phyloP scores from a whole-genome alignment of 2,888 invertebrate species.

The Drosophila pullipes region DNA sequence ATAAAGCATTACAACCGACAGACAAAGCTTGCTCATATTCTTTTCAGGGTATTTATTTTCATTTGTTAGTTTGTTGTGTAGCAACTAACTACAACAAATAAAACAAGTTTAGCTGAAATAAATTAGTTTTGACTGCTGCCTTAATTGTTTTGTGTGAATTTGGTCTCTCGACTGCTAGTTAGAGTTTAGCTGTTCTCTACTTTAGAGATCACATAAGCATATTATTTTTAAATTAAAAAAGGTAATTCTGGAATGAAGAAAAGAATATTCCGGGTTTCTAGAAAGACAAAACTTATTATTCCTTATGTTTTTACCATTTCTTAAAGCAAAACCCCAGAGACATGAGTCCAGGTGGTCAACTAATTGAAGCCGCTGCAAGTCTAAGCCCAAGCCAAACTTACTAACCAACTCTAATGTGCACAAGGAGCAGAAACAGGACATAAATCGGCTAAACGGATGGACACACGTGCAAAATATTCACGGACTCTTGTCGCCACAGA shows the following conservation, averaged over 20 bases:
- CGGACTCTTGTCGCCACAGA: conserved; percentile 13
- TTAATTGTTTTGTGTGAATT: not conserved
- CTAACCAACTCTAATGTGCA: not conserved
- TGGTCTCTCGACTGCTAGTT: not conserved
- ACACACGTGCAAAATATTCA: not conserved
- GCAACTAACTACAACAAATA: not conserved
- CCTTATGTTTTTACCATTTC: not conserved
- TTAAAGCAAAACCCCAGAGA: not conserved
- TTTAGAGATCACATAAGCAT: not conserved
- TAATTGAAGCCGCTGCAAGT: not conserved
- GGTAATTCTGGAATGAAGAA: not conserved
- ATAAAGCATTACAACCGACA: not conserved
- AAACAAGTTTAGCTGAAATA: too few relatives aligned
- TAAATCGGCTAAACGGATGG: not conserved
- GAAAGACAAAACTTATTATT: not conserved
- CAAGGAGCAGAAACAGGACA: not conserved
- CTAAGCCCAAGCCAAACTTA: not conserved
- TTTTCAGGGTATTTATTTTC: not conserved
- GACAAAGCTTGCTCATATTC: not conserved
- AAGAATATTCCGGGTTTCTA: not conserved
- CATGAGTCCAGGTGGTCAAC: not conserved
- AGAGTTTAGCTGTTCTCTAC: not conserved
- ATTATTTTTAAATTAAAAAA: not conserved
- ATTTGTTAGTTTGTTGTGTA: not conserved
- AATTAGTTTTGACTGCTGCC: not conserved